Base-by-base conservation (phyloP, 1,140 invertebrate genomes). In the Euwallacea similis region DNA sequence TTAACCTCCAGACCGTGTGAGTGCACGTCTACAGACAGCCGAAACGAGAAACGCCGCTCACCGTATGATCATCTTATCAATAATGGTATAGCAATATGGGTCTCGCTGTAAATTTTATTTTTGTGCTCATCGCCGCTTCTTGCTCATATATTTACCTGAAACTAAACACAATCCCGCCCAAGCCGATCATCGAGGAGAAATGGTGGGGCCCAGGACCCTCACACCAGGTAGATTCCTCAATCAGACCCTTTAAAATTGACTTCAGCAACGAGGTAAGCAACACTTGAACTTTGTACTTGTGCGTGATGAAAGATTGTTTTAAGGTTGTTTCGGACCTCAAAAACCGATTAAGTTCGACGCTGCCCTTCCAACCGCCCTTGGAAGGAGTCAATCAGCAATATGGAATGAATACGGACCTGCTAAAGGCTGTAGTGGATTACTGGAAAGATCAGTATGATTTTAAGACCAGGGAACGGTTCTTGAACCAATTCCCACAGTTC, bases 391-490 rank as follows among this genome's bases (percentile, higher is more conserved):
- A 86, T 47, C 94, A 93, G 71, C 81, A 88, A 69, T 94, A 93
- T 79, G 93, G 93, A 8, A 89, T 94, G 69, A 92, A 93, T 80
- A 82, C 87, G 0, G 82, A 87, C 16, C 87, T 88, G 76, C 80
- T 94, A 47, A 81, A 86, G 44, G 84, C 86, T 67, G 81, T 94
- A 16, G 74, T 91, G 92, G 92, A 88, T 42, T 90, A 93, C 80
- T 95, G 93, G 93, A 65, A 66, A 6, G 87, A 87, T n/a, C 83
- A 88, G 15, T 96, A 93, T 79, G 83, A 94, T 74, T 96, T 93
- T 87, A 84, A 81, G 72, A 79, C 88, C 73, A 85, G 91, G 71
- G 88, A 91, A 75, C 79, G 81, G n/a, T 83, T 81, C 42, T 77
- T 96, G 2, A 95, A 94, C 76, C 79, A 82, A 61, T 89, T 88